These are phyloP conservation scores for Oligia latruncula DNA, from an alignment of 2,888 invertebrate genomes.

Conservation along the genomic window DNA sequence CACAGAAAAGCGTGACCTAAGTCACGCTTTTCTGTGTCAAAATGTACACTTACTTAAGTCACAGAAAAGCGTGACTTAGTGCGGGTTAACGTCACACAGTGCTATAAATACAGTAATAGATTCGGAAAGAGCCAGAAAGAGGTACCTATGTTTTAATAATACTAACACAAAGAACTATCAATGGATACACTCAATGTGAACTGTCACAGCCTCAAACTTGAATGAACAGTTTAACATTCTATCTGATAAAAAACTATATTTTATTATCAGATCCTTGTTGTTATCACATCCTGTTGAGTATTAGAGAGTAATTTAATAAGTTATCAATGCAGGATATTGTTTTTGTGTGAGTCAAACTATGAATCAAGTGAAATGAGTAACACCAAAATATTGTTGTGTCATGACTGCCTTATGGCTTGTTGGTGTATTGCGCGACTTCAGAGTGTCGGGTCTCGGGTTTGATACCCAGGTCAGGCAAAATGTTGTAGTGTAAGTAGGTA, in stretches of 20 bases:
- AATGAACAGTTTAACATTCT: neutral
- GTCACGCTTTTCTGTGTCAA: too few species aligned
- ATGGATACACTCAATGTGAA: neutral
- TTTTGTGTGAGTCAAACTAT: conserved; percentile 27
- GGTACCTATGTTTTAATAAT: neutral
- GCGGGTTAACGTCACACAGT: too few species aligned
- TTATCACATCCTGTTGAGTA: conserved; percentile 51
- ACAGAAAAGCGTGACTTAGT: too few species aligned
- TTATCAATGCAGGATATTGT: conserved; percentile 31
- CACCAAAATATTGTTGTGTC: neutral
- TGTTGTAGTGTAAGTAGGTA: neutral
- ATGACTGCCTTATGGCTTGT: too few species aligned
- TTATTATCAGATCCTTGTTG: conserved; percentile 17
- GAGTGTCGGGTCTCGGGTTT: neutral
- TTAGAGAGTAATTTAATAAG: conserved; percentile 12
- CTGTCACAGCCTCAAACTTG: neutral
- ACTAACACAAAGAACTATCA: neutral
- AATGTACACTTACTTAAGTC: too few species aligned
- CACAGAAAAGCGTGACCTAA: too few species aligned
- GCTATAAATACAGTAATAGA: too few species aligned
- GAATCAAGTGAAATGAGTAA: conserved; percentile 24
- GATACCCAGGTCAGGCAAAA: neutral
- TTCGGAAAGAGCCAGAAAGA: too few species aligned
- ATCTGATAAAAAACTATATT: conserved; percentile 6
- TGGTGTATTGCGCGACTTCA: neutral